Conservation (phyloP, 2,888 invertebrate genomes). For the Caenorhabditis zanzibari region DNA sequence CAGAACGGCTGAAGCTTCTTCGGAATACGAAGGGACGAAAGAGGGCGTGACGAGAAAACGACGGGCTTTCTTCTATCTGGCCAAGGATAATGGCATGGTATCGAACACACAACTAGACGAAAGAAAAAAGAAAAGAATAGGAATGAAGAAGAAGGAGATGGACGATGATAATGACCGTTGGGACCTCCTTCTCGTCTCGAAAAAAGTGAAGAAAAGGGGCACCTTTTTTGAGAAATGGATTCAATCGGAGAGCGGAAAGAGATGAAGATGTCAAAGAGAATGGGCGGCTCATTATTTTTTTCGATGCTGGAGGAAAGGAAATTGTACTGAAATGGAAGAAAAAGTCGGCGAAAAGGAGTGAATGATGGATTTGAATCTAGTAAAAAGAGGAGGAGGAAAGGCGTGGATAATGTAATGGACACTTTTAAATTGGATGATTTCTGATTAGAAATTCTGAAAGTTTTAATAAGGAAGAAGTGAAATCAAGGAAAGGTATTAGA, state of each 20-base stretch:
- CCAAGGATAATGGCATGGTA: conserved; percentile 65
- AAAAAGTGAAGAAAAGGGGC: conserved; percentile 1
- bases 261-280: conserved; percentile 24
- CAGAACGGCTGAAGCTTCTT: conserved; percentile 27
- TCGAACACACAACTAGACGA: conserved; percentile 44
- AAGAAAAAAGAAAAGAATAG: conserved; percentile 21
- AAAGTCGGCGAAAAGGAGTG: conserved; percentile 2
- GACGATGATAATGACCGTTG: conserved; percentile 58
- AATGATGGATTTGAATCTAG: conserved; percentile 55
- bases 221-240: conserved; percentile 53
- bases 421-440: conserved; percentile 6
- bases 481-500: neutral
- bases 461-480: neutral
- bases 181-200: conserved; percentile 9
- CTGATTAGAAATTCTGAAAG: conserved; percentile 18
- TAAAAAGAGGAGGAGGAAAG: conserved; percentile 7
- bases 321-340: conserved; percentile 38
- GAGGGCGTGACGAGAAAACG: conserved; percentile 64
- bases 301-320: conserved; percentile 2
- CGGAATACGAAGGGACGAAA: conserved; percentile 19
- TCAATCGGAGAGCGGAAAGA: conserved; percentile 31
- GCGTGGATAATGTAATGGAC: conserved; percentile 45
- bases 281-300: conserved; percentile 55
- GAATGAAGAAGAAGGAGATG: conserved; percentile 23
- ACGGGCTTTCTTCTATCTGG: conserved; percentile 46